Conservation (phyloP, 2,888 invertebrate genomes). For the Agrotis ipsilon region DNA sequence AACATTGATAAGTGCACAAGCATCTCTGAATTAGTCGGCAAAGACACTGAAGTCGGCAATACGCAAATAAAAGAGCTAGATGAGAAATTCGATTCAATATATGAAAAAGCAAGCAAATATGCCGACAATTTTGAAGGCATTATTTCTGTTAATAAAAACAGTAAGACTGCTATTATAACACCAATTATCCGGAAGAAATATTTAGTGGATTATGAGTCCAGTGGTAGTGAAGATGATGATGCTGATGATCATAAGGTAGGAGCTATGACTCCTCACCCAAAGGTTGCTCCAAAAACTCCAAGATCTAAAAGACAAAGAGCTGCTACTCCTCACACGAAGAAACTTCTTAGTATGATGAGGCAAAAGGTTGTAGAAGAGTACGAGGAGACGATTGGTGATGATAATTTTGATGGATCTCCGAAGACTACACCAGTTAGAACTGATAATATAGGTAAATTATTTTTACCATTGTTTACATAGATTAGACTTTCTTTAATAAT, state of each 20-base stretch:
- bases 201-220: conserved; percentile 86
- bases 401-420: conserved; percentile 68
- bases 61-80: conserved; percentile 72
- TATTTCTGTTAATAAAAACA: conserved; percentile 77
- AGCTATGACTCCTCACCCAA: conserved; percentile 75
- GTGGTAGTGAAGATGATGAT: conserved; percentile 80
- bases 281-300: conserved; percentile 78
- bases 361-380: conserved; percentile 79
- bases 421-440: conserved; percentile 77
- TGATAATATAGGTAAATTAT: conserved; percentile 72
- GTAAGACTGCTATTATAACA: conserved; percentile 85
- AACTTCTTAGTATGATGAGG: conserved; percentile 75
- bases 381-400: conserved; percentile 74
- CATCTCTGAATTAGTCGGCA: conserved; percentile 80
- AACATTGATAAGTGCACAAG: conserved; percentile 83
- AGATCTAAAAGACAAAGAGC: conserved; percentile 75
- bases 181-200: conserved; percentile 81
- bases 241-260: conserved; percentile 64
- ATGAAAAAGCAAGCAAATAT: conserved; percentile 74
- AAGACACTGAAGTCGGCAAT: conserved; percentile 61
- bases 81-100: conserved; percentile 83
- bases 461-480: background rate
- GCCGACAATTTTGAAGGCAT: conserved; percentile 79
- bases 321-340: conserved; percentile 85
- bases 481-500: too few species aligned